phyloP scores from a whole-genome alignment of 2,797 vertebrate genomes.

The Sphaeramia orbicularis region DNA sequence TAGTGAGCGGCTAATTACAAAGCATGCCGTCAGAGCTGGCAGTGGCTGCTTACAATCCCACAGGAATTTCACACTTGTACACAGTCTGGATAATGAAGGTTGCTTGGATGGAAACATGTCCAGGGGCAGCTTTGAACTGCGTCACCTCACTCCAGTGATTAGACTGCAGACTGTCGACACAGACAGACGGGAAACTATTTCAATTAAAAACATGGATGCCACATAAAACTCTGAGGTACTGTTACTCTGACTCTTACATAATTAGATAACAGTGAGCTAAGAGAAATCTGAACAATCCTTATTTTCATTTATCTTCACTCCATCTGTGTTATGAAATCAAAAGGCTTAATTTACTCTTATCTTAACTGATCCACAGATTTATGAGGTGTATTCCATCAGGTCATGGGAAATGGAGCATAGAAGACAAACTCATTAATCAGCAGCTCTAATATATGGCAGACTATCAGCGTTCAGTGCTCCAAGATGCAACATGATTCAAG shows the following conservation, averaged over 20 bases:
- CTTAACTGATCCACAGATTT: constrained; percentile 15
- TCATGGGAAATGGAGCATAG: constrained; percentile 28
- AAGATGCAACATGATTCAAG: constrained; percentile 31
- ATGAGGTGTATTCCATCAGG: constrained; percentile 9
- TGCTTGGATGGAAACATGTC: constrained; percentile 55
- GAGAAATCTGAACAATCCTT: no score
- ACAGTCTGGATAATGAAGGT: constrained; percentile 59
- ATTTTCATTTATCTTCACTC: no score
- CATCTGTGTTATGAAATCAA: no score
- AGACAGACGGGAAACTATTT: constrained; percentile 38
- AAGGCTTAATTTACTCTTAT: neutral
- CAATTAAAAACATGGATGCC: constrained; percentile 24
- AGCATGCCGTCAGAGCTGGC: constrained; percentile 19
- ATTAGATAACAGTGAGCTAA: constrained; percentile 34
- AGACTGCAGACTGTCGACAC: constrained; percentile 35
- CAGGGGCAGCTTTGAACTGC: constrained; percentile 54
- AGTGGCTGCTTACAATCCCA: constrained; percentile 39
- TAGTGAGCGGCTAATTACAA: constrained; percentile 60
- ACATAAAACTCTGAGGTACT: constrained; percentile 8
- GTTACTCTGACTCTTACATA: constrained; percentile 1
- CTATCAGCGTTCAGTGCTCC: constrained; percentile 14
- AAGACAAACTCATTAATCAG: constrained; percentile 34
- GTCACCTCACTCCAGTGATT: constrained; percentile 52
- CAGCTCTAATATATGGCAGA: neutral
- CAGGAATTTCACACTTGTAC: constrained; percentile 64